These are phyloP conservation scores for Anomalospiza imberbis DNA, from an alignment of 2,797 vertebrate species.

Conservation along the genomic window DNA sequence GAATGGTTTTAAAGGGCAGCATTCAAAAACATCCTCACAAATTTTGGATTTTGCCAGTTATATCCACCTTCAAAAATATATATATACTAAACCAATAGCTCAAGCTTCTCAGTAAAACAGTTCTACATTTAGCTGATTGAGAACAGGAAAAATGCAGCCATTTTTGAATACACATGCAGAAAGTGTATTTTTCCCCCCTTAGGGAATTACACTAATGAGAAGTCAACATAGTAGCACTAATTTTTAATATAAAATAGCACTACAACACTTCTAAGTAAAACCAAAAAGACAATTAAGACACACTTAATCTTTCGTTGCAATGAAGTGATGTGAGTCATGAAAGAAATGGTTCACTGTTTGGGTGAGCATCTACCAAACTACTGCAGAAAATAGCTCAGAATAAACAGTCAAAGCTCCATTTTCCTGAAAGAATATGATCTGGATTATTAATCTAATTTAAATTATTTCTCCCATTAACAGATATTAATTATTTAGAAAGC, in stretches of 20 bases:
- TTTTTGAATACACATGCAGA: not conserved
- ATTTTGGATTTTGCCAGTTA: conserved; percentile 49
- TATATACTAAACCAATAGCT: conserved; percentile 12
- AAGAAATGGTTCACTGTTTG: not conserved
- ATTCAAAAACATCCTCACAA: conserved; percentile 60
- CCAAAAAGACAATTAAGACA: not conserved
- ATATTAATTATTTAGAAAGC: not conserved
- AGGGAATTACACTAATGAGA: not conserved
- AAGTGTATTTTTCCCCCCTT: accelerated
- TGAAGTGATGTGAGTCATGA: not conserved
- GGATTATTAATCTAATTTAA: not conserved
- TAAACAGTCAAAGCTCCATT: not conserved
- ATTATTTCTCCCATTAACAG: not conserved
- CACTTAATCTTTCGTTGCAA: not conserved
- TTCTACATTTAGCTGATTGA: conserved; percentile 4
- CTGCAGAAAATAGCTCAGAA: not conserved
- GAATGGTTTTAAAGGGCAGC: conserved; percentile 53
- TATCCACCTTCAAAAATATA: conserved; percentile 26
- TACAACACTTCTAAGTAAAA: not conserved
- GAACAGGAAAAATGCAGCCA: not conserved
- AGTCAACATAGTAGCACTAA: not conserved
- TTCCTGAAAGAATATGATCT: not conserved
- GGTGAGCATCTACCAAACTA: not conserved
- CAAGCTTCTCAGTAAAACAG: not conserved
- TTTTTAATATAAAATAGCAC: not conserved